Conservation (phyloP, 2,888 invertebrate genomes). For the Cosmia pyralina region DNA sequence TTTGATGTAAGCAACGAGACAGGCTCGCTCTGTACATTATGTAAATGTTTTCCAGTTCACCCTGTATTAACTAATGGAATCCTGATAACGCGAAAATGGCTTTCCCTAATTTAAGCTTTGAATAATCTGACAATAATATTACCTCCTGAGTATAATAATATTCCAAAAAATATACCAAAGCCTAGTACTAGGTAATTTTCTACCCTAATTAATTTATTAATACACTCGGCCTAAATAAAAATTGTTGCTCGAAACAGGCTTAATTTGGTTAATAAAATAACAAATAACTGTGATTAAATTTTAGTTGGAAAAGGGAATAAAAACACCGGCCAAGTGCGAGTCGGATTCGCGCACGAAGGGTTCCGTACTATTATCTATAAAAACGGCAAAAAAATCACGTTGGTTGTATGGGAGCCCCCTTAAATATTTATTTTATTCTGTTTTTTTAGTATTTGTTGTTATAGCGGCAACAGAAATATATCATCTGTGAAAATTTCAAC, state of each 20-base stretch:
- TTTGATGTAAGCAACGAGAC: conserved; percentile 22
- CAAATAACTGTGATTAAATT: conserved; percentile 8
- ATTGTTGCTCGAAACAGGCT: background rate
- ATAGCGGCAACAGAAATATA: too few species aligned
- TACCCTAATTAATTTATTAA: conserved; percentile 19
- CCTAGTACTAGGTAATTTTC: background rate
- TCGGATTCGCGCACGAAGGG: too few species aligned
- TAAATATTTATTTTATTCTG: too few species aligned
- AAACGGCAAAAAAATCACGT: too few species aligned
- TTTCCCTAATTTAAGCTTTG: conserved; percentile 21
- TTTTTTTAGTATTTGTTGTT: too few species aligned
- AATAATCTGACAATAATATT: conserved; percentile 23
- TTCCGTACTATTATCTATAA: too few species aligned
- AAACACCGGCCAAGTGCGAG: too few species aligned
- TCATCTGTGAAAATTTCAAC: too few species aligned
- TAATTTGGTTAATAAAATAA: conserved; percentile 8
- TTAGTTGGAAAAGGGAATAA: background rate
- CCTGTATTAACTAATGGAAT: conserved; percentile 40
- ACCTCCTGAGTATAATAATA: conserved; percentile 5
- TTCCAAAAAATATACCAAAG: background rate
- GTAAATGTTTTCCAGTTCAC: conserved; percentile 28
- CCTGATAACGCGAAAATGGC: conserved; percentile 28
- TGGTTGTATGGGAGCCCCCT: too few species aligned
- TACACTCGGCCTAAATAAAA: background rate
- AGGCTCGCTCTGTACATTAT: conserved; percentile 28